These are phyloP conservation scores for Tenebrosternarchus preto DNA, from an alignment of 2,113 vertebrate species.

Conservation along the genomic window DNA sequence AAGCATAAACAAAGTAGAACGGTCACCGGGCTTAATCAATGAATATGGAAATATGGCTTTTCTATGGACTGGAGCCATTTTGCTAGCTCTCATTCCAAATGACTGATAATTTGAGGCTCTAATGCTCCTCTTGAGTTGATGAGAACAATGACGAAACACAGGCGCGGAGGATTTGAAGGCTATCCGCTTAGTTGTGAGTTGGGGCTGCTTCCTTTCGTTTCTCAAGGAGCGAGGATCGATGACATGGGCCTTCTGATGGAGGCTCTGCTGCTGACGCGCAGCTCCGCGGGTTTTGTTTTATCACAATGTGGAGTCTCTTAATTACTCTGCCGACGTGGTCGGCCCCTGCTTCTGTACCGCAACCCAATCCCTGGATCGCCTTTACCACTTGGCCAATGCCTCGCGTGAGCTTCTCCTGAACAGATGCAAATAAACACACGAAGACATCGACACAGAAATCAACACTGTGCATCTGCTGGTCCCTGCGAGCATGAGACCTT, in stretches of 20 bases:
- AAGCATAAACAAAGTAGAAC: conserved; percentile 77
- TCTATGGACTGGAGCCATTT: conserved; percentile 31
- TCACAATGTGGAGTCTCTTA: conserved; percentile 72
- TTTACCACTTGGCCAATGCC: not conserved
- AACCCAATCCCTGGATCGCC: not conserved
- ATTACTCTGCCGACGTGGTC: conserved; percentile 58
- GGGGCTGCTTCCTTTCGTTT: conserved; percentile 52
- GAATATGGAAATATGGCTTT: conserved; percentile 48
- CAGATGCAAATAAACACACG: not conserved
- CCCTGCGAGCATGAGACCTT: not conserved
- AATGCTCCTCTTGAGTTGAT: conserved; percentile 33
- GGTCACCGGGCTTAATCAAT: conserved; percentile 52
- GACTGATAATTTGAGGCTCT: conserved; percentile 32
- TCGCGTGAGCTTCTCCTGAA: not conserved
- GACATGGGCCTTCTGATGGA: conserved; percentile 51
- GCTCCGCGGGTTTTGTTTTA: conserved; percentile 62
- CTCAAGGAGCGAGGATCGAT: conserved; percentile 35
- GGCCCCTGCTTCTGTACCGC: not conserved
- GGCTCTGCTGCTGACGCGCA: not conserved
- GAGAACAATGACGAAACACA: conserved; percentile 19
- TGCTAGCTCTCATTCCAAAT: not conserved
- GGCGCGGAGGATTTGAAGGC: conserved; percentile 29
- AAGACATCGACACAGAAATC: not conserved
- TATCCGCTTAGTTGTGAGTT: conserved; percentile 49
- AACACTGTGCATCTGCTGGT: not conserved